phyloP scores from a whole-genome alignment of 2,113 vertebrate genomes.

The Corythaeola cristata region DNA sequence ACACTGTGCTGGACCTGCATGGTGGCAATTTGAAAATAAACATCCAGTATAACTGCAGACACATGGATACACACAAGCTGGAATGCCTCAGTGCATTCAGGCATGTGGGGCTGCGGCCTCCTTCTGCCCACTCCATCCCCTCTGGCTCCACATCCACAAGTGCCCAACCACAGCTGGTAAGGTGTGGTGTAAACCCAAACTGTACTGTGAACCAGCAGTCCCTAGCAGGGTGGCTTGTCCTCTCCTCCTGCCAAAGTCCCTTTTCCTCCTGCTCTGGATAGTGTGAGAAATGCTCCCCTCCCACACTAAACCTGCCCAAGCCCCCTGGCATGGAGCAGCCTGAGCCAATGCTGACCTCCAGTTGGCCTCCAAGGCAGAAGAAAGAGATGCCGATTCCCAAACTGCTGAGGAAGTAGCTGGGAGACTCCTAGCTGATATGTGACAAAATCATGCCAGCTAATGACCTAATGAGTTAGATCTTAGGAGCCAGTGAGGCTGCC shows the following conservation, averaged over 20 bases:
- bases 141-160: neutral
- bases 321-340: neutral
- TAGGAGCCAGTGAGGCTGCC: neutral
- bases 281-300: neutral
- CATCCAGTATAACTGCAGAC: neutral
- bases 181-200: neutral
- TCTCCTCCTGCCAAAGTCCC: neutral
- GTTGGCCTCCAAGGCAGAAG: neutral
- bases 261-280: neutral
- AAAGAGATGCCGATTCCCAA: neutral
- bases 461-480: neutral
- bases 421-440: neutral
- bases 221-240: neutral
- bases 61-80: no score
- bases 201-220: neutral
- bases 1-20: neutral
- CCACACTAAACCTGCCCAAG: neutral
- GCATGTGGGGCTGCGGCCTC: neutral
- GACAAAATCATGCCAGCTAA: neutral
- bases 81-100: neutral
- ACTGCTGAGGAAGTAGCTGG: neutral
- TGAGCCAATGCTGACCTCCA: neutral
- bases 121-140: neutral
- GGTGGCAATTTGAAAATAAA: neutral
- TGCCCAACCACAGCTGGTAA: neutral